A percentile compares a stretch with the other conserved stretches of the same genome.
Evolutionary conservation across 2,113 vertebrate species (phyloP).

Genomic region (Myrmophylax atrothorax): DNA sequence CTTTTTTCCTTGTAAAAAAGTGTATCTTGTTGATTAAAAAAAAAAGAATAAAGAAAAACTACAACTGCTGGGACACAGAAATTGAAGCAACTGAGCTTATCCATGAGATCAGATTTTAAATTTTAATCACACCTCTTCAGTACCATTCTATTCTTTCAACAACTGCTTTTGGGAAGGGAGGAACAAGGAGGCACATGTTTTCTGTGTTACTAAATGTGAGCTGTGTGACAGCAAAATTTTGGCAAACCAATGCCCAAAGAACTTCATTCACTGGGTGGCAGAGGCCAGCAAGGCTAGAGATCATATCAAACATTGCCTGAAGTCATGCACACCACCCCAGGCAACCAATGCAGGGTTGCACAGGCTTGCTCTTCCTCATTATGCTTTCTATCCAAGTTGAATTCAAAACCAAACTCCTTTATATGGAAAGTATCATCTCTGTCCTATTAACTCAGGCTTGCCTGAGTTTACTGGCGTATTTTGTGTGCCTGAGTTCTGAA

Average conservation of each 20-base stretch:
- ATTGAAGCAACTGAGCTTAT: background rate
- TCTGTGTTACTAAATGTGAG: background rate
- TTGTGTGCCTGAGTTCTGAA: background rate
- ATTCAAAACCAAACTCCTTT: background rate
- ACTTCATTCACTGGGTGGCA: background rate
- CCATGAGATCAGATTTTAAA: background rate
- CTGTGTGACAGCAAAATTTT: background rate
- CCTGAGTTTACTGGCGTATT: fast-evolving
- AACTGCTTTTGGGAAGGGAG: background rate
- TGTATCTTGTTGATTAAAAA: background rate
- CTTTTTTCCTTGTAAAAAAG: background rate
- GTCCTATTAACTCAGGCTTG: background rate
- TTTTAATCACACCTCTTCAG: background rate
- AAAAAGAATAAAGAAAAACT: fast-evolving
- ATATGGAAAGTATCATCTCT: background rate
- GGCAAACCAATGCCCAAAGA: fast-evolving
- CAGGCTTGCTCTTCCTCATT: background rate
- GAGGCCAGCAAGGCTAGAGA: background rate
- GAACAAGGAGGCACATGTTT: background rate
- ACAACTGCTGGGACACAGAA: background rate
- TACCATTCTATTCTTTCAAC: background rate
- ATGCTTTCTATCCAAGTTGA: background rate
- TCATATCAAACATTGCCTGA: background rate
- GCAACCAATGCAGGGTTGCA: background rate
- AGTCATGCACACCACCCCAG: background rate